These are phyloP conservation scores for Drosophila sproati DNA, from an alignment of 1,140 invertebrate species.

Conservation along the genomic window DNA sequence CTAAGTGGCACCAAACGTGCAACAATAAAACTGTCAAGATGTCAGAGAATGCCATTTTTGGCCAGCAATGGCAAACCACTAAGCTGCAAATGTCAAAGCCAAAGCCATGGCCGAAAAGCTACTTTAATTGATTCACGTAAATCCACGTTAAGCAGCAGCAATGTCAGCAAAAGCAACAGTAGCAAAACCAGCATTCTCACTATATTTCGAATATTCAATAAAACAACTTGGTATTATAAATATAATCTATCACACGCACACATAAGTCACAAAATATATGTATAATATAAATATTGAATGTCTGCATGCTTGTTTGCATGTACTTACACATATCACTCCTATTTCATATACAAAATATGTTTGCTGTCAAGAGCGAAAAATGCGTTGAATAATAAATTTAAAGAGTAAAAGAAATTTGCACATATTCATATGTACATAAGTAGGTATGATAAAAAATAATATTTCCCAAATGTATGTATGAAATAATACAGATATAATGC, in stretches of 20 bases:
- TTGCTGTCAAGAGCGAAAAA: not conserved
- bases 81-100: slow-evolving; percentile 61
- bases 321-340: slow-evolving; percentile 40
- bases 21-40: slow-evolving; percentile 78
- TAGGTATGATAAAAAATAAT: too few species aligned
- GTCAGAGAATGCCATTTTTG: slow-evolving; percentile 36
- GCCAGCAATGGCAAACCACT: slow-evolving; percentile 45
- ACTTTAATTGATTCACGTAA: slow-evolving; percentile 73
- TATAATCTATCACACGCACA: slow-evolving; percentile 4
- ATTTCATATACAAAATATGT: slow-evolving; percentile 50
- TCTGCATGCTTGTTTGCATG: not conserved
- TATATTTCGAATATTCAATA: slow-evolving; percentile 28
- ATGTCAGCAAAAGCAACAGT: not conserved
- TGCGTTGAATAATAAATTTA: not conserved
- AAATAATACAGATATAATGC: too few species aligned
- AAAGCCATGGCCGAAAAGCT: slow-evolving; percentile 51
- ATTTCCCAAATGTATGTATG: too few species aligned
- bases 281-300: slow-evolving; percentile 43
- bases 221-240: slow-evolving; percentile 28
- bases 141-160: slow-evolving; percentile 52
- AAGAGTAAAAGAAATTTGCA: too few species aligned
- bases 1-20: slow-evolving; percentile 46
- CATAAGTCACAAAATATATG: not conserved
- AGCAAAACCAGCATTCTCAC: not conserved
- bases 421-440: too few species aligned